Evolutionary conservation across 2,113 vertebrate species (phyloP), one percentile per base, ranked within the genome.

Genomic region (Macaca mulatta): DNA sequence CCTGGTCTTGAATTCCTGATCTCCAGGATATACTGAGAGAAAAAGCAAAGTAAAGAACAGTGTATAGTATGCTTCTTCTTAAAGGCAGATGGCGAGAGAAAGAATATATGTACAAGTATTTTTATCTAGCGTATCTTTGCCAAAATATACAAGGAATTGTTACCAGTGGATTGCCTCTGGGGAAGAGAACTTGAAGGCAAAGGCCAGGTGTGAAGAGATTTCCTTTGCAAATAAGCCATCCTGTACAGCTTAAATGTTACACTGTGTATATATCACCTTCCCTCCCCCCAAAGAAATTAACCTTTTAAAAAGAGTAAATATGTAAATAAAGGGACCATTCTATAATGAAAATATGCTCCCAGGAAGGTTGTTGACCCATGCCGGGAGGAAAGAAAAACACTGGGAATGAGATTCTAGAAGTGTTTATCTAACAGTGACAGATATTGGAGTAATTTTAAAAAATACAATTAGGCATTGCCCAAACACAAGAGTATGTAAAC

Each of bases 221-320:
- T 89, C 50, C 83, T 86, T 80, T 84, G 32, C 82, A 85, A 96
- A 96, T 10, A 89, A 86, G 70, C 64, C 70, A 32, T 50, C 70
- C 57, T 43, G 13, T 45, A 69, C 48, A 69, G n/a, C 30, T 87
- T 74, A 79, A 88, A 75, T 61, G 77, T 38, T 67, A 27, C 1
- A 5, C 67, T 30, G 27, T 45, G 50, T 38, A 38, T 55, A 43
- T 7, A 87, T n/a, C 69, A 72, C 30, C 61, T 77, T 27, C 61
- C 12, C 61, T 64, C 25, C 32, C 30, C 79, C 50, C 22, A 6
- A 52, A 86, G 95, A 70, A 86, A 94, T 23, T 45, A 91, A 90
- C 94, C 87, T 84, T 96, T 97, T 59, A 17, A 59, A 94, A 84
- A 93, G 50, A 93, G 61, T 55, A 93, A 94, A 85, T 85, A 89